A percentile compares a stretch with the other conserved stretches of the same genome.
These are phyloP conservation scores for Mormoops blainvillei DNA, from an alignment of 2,113 vertebrate species.

Conservation along the genomic window DNA sequence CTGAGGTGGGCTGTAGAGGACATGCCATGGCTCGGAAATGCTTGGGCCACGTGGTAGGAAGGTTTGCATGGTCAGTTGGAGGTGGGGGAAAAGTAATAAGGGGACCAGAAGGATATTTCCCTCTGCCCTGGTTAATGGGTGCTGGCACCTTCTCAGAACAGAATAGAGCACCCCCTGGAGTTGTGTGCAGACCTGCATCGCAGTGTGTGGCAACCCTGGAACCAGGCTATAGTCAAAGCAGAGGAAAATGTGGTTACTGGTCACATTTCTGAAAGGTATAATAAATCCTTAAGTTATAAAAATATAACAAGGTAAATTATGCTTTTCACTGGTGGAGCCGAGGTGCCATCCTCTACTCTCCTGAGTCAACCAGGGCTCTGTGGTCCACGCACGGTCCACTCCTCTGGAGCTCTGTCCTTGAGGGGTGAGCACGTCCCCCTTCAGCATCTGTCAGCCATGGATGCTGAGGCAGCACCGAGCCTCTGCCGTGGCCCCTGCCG, in stretches of 20 bases:
- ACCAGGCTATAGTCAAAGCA: neutral
- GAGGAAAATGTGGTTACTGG: neutral
- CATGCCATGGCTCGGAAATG: too few relatives aligned
- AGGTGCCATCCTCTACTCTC: neutral
- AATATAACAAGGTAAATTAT: neutral
- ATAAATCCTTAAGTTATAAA: neutral
- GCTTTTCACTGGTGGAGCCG: neutral
- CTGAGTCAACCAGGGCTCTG: neutral
- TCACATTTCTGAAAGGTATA: neutral
- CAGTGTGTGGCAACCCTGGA: too few relatives aligned
- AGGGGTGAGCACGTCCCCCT: too few relatives aligned
- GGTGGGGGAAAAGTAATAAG: too few relatives aligned
- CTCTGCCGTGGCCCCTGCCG: too few relatives aligned
- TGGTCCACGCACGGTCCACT: too few relatives aligned
- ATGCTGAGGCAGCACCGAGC: too few relatives aligned
- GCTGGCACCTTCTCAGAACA: neutral
- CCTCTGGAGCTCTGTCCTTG: too few relatives aligned
- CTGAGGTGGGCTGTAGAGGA: too few relatives aligned
- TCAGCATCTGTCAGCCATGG: too few relatives aligned
- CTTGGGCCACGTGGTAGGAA: too few relatives aligned
- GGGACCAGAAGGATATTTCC: neutral
- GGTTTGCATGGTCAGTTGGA: neutral
- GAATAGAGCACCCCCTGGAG: neutral
- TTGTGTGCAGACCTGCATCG: neutral
- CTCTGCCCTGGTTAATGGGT: neutral